These are phyloP conservation scores for Mungos mungo DNA, from an alignment of 2,113 vertebrate genomes.

Conservation along the genomic window DNA sequence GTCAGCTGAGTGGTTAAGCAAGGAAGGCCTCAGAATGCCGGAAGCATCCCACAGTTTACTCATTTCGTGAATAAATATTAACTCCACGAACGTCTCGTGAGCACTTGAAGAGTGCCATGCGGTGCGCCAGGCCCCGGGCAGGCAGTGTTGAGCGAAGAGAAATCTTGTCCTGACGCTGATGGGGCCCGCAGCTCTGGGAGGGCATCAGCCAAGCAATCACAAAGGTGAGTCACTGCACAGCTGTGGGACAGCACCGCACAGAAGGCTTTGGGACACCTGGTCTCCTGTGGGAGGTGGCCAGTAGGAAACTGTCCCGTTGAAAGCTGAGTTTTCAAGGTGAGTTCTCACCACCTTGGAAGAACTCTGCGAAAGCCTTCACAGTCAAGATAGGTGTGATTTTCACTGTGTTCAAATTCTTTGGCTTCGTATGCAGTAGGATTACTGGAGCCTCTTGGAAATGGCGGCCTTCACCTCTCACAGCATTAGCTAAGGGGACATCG, in stretches of 20 bases:
- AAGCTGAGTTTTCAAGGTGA: not conserved
- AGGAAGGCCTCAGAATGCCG: not conserved
- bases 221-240: fast-evolving
- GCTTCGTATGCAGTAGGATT: not conserved
- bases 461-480: no score
- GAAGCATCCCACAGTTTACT: not conserved
- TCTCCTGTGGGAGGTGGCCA: fast-evolving
- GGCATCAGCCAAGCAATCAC: not conserved
- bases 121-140: not conserved
- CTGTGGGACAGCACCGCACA: not conserved
- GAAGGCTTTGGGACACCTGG: not conserved
- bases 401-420: not conserved
- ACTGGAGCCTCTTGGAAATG: not conserved
- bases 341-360: not conserved
- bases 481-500: not conserved
- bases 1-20: not conserved
- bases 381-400: not conserved
- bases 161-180: not conserved
- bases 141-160: no score
- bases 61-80: not conserved
- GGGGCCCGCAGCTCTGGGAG: not conserved
- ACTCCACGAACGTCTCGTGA: not conserved
- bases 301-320: not conserved
- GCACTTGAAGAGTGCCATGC: not conserved
- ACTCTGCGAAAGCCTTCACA: not conserved